Conservation (phyloP, 2,797 vertebrate genomes). For the Cirrhinus mrigala region DNA sequence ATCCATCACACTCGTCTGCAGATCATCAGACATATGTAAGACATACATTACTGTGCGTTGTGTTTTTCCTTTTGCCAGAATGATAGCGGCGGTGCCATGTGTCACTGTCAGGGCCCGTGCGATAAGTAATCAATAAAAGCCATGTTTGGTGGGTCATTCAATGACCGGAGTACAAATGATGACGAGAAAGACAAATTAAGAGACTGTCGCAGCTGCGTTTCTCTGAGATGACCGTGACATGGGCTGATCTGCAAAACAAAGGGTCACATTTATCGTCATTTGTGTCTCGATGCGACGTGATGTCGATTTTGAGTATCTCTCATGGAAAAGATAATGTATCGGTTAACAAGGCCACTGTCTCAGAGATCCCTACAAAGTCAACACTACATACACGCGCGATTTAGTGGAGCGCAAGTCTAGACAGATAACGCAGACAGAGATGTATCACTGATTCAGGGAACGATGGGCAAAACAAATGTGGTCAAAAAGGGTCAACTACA, state of each 20-base stretch:
- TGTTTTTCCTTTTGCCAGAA: conserved; percentile 60
- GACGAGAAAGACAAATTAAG: conserved; percentile 77
- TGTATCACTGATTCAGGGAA: conserved; percentile 62
- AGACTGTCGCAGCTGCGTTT: conserved; percentile 67
- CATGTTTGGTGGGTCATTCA: conserved; percentile 65
- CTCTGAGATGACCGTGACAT: conserved; percentile 63
- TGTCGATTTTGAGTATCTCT: conserved; percentile 67
- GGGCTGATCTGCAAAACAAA: conserved; percentile 59
- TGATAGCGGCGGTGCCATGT: conserved; percentile 60
- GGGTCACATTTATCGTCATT: conserved; percentile 52
- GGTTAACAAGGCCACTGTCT: conserved; percentile 40
- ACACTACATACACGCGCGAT: conserved; percentile 20
- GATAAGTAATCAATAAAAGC: conserved; percentile 73
- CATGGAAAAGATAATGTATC: conserved; percentile 62
- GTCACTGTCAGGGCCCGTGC: conserved; percentile 63
- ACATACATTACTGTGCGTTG: conserved; percentile 63
- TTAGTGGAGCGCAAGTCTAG: conserved; percentile 50
- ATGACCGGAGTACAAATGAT: conserved; percentile 72
- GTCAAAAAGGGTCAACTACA: conserved; percentile 69
- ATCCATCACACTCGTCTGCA: conserved; percentile 63
- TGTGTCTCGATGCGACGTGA: conserved; percentile 59
- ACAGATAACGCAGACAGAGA: conserved; percentile 65
- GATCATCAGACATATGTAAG: conserved; percentile 56
- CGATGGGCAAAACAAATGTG: conserved; percentile 69
- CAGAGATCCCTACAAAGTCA: neutral